Evolutionary conservation across 2,888 invertebrate genomes (phyloP).

Genomic region (Drosophila longiperda): DNA sequence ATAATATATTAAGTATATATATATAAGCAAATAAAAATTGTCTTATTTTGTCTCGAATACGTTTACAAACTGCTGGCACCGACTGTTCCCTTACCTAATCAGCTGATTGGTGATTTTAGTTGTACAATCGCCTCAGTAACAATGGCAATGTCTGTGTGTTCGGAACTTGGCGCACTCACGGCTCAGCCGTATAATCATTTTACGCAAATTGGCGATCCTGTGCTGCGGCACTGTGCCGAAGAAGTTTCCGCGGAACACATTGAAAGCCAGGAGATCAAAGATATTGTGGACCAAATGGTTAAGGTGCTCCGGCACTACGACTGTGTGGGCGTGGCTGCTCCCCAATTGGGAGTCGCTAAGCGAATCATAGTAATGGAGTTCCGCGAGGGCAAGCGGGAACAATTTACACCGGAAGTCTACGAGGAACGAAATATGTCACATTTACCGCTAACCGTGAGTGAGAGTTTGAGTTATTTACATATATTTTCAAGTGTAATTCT

Average conservation of each 20-base stretch:
- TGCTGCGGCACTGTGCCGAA: constrained; percentile 87
- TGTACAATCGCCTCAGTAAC: not conserved
- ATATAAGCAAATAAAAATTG: not conserved
- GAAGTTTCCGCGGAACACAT: constrained; percentile 86
- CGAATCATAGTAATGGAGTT: constrained; percentile 88
- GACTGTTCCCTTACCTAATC: constrained; percentile 3
- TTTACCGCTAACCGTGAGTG: constrained; percentile 87
- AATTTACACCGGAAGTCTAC: constrained; percentile 81
- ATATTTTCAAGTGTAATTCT: not conserved
- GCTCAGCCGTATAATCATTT: constrained; percentile 89
- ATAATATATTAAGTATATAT: not conserved
- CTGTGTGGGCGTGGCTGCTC: constrained; percentile 90
- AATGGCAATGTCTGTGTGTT: constrained; percentile 35
- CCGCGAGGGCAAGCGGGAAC: constrained; percentile 86
- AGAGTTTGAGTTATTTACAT: not conserved
- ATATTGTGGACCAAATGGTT: constrained; percentile 87
- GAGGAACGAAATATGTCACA: constrained; percentile 86
- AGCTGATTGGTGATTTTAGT: constrained; percentile 16
- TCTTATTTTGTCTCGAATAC: not conserved
- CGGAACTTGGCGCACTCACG: constrained; percentile 10
- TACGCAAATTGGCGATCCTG: constrained; percentile 91
- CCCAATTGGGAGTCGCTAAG: constrained; percentile 90
- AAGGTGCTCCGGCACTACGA: constrained; percentile 87
- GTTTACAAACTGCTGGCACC: constrained; percentile 1
- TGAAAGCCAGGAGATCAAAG: constrained; percentile 86